Base-by-base conservation (phyloP, 2,113 vertebrate genomes). In the Silurus asotus region DNA sequence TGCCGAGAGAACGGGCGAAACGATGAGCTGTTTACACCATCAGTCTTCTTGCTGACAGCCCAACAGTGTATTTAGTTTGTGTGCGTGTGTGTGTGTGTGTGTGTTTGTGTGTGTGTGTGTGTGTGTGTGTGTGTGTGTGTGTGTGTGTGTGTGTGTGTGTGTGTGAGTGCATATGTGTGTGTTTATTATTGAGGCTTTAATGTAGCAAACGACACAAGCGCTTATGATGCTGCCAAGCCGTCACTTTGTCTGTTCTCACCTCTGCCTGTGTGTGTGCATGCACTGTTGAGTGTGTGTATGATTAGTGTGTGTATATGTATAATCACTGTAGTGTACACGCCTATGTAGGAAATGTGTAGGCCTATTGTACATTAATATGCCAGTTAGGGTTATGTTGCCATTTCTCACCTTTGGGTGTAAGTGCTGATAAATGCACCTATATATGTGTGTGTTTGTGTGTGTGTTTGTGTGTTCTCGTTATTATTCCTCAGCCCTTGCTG, bases 401-500 rank as follows among this genome's bases (percentile, higher is more conserved):
- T n/a, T 62, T 75, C 56, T 75, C 69, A 59, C 81, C 81, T 92
- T 70, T 70, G 45, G 23, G 74, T 53, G 74, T 25, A n/a, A 78
- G 76, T 28, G n/a, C 76, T 78, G n/a, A 25, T 78, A 78, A 58
- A 78, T 56, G 53, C 53, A 28, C 53, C 13, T 17, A 14, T 9
- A 7, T 78, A 53, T 78, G 25, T 78, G 67, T 62, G 81, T 82
- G 72, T 51, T 64, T 64, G 72, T 64, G 87, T 88, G 58, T 28
- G 64, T 88, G 75, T 84, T 80, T 88, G 58, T 28, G 64, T 88
- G 75, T 84, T 80, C 90, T 84, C 90, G 91, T 92, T 89, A 93
- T 93, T 91, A 93, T 94, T 92, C 91, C 93, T 92, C 88, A 83
- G 84, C 85, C 86, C 82, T 83, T 88, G 88, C 84, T 84, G 88